Evolutionary conservation across 2,888 invertebrate genomes (phyloP), one percentile per base, ranked within the genome.

Genomic region (Spialia ferax): DNA sequence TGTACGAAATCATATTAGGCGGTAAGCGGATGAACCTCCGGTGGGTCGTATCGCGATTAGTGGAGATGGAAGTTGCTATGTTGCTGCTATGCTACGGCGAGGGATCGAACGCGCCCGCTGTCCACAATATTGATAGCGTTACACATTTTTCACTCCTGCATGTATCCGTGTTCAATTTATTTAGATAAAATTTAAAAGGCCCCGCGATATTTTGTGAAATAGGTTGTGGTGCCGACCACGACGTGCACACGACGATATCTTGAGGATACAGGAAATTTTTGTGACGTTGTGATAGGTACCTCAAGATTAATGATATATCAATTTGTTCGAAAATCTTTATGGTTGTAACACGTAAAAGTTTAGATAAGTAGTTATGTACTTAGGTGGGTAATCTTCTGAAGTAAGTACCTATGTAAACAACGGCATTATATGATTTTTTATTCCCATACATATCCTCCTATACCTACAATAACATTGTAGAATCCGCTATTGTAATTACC

Each of bases 401-500:
- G n/a, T n/a, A n/a, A n/a, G n/a, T n/a, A n/a, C n/a, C n/a, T n/a
- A n/a, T n/a, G n/a, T n/a, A n/a, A n/a, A n/a, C n/a, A n/a, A n/a
- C n/a, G n/a, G n/a, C n/a, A n/a, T n/a, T n/a, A n/a, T n/a, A n/a
- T n/a, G n/a, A n/a, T n/a, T n/a, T n/a, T n/a, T n/a, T n/a, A n/a
- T n/a, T n/a, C n/a, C n/a, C n/a, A n/a, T n/a, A n/a, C n/a, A n/a
- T n/a, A n/a, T n/a, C n/a, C n/a, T n/a, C n/a, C n/a, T n/a, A n/a
- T 26, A 26, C 26, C 26, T 26, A 26, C 26, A 26, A 3, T 26
- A 26, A 5, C 26, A 11, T 38, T n/a, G n/a, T n/a, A n/a, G n/a
- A n/a, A n/a, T n/a, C n/a, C n/a, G n/a, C n/a, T n/a, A 38, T 38
- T 38, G 38, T n/a, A n/a, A 38, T 71, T 88, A 96, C 96, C 97